These are phyloP conservation scores for Gymnocheta viridis DNA, from an alignment of 2,888 invertebrate genomes.

Conservation along the genomic window DNA sequence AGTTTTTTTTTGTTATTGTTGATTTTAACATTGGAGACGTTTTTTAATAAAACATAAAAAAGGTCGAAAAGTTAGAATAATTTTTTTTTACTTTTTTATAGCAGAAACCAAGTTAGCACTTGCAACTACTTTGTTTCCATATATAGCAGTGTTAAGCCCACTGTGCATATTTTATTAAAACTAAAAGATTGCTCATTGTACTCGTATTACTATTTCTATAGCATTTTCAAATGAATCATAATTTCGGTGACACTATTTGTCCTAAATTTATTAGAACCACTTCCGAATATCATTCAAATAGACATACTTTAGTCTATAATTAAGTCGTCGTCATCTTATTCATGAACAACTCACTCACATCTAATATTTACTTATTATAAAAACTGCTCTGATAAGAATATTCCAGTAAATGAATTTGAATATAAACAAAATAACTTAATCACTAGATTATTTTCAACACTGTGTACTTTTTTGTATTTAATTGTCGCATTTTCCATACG, in stretches of 20 bases:
- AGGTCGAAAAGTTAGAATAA: no score
- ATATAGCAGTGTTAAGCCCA: neutral
- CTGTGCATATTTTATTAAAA: neutral
- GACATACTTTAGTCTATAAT: neutral
- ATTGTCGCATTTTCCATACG: neutral
- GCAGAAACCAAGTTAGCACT: no score
- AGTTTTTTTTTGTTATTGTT: no score
- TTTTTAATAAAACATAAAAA: no score
- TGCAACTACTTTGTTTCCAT: neutral
- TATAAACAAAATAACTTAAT: slow-evolving; percentile 27
- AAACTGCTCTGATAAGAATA: slow-evolving; percentile 21
- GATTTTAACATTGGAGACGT: no score
- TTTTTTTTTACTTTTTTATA: no score
- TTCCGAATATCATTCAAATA: neutral
- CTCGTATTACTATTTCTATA: neutral
- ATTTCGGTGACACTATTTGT: neutral
- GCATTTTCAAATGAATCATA: slow-evolving; percentile 30
- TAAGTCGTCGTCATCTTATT: slow-evolving; percentile 22
- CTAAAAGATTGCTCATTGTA: neutral
- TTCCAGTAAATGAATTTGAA: neutral
- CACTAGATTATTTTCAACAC: slow-evolving; percentile 22
- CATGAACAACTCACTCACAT: slow-evolving; percentile 14
- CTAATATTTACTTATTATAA: neutral
- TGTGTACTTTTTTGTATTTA: neutral
- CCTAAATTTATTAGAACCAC: neutral